Conservation (phyloP, 1,140 invertebrate genomes). For the Tachypleus tridentatus region DNA sequence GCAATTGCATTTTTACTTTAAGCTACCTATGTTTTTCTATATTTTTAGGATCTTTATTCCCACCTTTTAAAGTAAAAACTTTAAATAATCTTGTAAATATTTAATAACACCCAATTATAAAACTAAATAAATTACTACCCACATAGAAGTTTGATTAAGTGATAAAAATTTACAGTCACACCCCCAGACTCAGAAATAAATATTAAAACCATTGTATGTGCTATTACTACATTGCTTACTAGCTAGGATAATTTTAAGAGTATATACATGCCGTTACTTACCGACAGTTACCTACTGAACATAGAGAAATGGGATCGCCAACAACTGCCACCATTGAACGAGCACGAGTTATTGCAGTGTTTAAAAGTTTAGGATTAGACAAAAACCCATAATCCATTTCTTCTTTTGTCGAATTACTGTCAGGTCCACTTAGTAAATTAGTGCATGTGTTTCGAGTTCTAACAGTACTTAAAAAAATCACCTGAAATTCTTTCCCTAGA, state of each 20-base stretch:
- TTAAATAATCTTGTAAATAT: too few relatives aligned
- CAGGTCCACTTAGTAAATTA: slow-evolving; percentile 26
- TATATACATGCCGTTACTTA: slow-evolving; percentile 23
- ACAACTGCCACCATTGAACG: slow-evolving; percentile 77
- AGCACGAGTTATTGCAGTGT: slow-evolving; percentile 74
- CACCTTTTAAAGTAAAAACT: too few relatives aligned
- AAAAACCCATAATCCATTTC: slow-evolving; percentile 70
- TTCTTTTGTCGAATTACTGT: slow-evolving; percentile 34
- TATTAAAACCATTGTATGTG: not conserved
- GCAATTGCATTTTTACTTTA: too few relatives aligned
- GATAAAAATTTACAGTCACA: not conserved
- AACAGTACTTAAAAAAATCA: slow-evolving; percentile 72
- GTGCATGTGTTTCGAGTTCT: slow-evolving; percentile 58
- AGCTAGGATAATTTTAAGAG: not conserved
- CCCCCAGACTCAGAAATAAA: not conserved
- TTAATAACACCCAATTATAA: too few relatives aligned
- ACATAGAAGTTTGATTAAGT: not conserved
- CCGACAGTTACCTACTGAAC: slow-evolving; percentile 68
- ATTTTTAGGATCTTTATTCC: too few relatives aligned
- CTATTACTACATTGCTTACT: not conserved
- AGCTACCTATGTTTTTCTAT: too few relatives aligned
- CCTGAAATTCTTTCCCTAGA: slow-evolving; percentile 67
- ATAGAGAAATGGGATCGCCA: slow-evolving; percentile 72
- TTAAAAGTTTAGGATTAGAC: slow-evolving; percentile 69
- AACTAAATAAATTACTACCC: too few relatives aligned